phyloP scores from a whole-genome alignment of 2,888 invertebrate species.

The Nomada lathburiana region DNA sequence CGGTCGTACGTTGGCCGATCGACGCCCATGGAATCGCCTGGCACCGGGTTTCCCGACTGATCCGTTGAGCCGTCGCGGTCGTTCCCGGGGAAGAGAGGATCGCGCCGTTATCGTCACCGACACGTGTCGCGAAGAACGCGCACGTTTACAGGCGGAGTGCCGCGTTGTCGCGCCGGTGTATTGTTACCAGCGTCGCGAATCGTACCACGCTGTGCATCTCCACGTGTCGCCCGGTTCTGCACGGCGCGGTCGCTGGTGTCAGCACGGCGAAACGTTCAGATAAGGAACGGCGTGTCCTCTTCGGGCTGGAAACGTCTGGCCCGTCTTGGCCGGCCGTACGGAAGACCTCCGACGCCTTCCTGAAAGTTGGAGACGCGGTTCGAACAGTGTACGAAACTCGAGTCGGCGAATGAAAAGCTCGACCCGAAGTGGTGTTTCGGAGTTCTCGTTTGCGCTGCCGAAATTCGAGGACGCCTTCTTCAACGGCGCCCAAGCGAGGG shows the following conservation, averaged over 20 bases:
- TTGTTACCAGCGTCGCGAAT: slow-evolving; percentile 74
- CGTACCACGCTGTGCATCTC: slow-evolving; percentile 70
- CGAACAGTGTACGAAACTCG: too few relatives aligned
- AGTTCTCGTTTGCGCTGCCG: too few relatives aligned
- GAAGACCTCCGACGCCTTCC: neutral
- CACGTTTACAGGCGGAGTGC: slow-evolving; percentile 20
- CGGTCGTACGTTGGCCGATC: slow-evolving; percentile 29
- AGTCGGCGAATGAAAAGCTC: too few relatives aligned
- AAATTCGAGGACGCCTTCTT: too few relatives aligned
- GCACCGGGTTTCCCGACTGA: slow-evolving; percentile 49
- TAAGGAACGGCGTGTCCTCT: slow-evolving; percentile 47
- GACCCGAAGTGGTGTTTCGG: too few relatives aligned
- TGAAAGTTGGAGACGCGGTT: too few relatives aligned
- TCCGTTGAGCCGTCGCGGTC: slow-evolving; percentile 9
- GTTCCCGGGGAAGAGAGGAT: slow-evolving; percentile 10
- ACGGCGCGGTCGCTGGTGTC: slow-evolving; percentile 61
- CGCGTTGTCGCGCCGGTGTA: slow-evolving; percentile 66
- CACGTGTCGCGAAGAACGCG: slow-evolving; percentile 66
- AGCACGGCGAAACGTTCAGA: slow-evolving; percentile 56
- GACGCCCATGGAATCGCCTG: slow-evolving; percentile 61
- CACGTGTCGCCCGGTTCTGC: slow-evolving; percentile 59
- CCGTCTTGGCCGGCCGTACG: neutral
- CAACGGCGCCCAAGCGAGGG: too few relatives aligned
- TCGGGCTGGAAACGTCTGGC: slow-evolving; percentile 25
- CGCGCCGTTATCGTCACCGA: slow-evolving; percentile 69